phyloP scores from a whole-genome alignment of 2,888 invertebrate species.

The Clivina fossor region DNA sequence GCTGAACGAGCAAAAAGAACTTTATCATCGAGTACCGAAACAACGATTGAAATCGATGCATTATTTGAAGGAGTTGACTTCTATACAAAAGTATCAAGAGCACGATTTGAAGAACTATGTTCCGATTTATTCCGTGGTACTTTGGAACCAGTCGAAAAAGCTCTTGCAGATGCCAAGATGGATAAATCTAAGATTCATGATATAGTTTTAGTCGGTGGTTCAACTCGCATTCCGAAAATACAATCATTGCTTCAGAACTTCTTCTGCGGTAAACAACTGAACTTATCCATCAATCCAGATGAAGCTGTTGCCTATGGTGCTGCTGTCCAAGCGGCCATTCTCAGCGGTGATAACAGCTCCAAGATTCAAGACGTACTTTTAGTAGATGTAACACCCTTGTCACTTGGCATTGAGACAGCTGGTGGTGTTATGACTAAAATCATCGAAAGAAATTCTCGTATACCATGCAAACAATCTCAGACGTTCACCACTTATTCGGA shows the following conservation, averaged over 20 bases:
- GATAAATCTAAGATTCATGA: constrained; percentile 76
- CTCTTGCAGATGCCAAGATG: constrained; percentile 73
- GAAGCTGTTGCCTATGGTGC: constrained; percentile 52
- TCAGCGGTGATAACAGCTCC: constrained; percentile 59
- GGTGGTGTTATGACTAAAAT: constrained; percentile 76
- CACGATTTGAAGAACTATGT: constrained; percentile 75
- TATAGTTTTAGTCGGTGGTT: constrained; percentile 82
- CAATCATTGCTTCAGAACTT: constrained; percentile 73
- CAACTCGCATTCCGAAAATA: constrained; percentile 77
- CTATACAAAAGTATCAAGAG: constrained; percentile 71
- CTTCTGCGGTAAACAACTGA: constrained; percentile 62
- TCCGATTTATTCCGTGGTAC: constrained; percentile 71
- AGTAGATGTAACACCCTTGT: constrained; percentile 69
- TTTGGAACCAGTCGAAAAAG: constrained; percentile 72
- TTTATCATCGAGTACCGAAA: constrained; percentile 74
- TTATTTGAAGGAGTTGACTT: constrained; percentile 73
- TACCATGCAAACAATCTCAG: constrained; percentile 60
- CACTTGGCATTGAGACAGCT: constrained; percentile 76
- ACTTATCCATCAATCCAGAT: constrained; percentile 50
- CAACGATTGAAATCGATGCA: constrained; percentile 74
- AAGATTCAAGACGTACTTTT: constrained; percentile 74
- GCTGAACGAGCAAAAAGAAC: constrained; percentile 79
- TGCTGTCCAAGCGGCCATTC: constrained; percentile 49
- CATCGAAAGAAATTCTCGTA: constrained; percentile 59
- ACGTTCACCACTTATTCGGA: constrained; percentile 69